These are phyloP conservation scores for Agelastica alni DNA, from an alignment of 2,888 invertebrate genomes.

Conservation along the genomic window DNA sequence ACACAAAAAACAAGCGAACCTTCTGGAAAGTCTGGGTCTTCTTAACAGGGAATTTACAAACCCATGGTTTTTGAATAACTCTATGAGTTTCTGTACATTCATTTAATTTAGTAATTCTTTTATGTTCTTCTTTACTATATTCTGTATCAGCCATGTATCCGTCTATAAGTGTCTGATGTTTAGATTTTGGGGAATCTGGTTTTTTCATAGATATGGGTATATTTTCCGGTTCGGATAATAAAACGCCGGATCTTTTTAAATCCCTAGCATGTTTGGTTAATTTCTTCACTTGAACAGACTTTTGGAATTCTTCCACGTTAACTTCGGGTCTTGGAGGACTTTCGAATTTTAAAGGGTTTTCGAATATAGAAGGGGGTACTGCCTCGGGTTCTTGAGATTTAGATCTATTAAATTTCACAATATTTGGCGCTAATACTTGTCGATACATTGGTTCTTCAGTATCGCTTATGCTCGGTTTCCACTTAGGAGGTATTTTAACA, in stretches of 20 bases:
- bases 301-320: slow-evolving; percentile 48
- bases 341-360: slow-evolving; percentile 57
- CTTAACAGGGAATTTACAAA: slow-evolving; percentile 50
- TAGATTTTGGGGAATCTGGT: slow-evolving; percentile 60
- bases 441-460: slow-evolving; percentile 65
- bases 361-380: slow-evolving; percentile 62
- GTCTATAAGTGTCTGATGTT: slow-evolving; percentile 59
- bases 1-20: slow-evolving; percentile 49
- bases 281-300: slow-evolving; percentile 46
- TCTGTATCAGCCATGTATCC: slow-evolving; percentile 70
- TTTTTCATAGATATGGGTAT: slow-evolving; percentile 29
- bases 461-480: slow-evolving; percentile 68
- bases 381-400: slow-evolving; percentile 63
- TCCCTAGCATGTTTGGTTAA: slow-evolving; percentile 47
- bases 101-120: slow-evolving; percentile 47
- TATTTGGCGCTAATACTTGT: slow-evolving; percentile 60
- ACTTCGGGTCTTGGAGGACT: slow-evolving; percentile 54
- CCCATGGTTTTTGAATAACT: slow-evolving; percentile 40
- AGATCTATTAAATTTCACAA: slow-evolving; percentile 58
- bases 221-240: slow-evolving; percentile 55
- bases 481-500: slow-evolving; percentile 57
- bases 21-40: slow-evolving; percentile 51
- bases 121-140: slow-evolving; percentile 48
- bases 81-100: slow-evolving; percentile 45
- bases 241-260: slow-evolving; percentile 49